Conservation (phyloP, 2,888 invertebrate genomes). For the Apodemia mormo region DNA sequence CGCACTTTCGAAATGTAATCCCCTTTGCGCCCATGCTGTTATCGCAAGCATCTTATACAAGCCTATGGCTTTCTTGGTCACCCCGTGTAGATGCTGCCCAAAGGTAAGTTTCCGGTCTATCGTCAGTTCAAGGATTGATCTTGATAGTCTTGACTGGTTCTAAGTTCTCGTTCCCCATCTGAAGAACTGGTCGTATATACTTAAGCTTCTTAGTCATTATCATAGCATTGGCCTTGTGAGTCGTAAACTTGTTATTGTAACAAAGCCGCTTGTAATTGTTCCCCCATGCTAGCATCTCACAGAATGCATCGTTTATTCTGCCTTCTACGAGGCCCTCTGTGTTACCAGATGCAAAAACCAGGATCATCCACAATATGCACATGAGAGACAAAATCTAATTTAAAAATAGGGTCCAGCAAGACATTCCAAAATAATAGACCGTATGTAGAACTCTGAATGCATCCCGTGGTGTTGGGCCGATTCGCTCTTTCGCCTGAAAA, state of each 20-base stretch:
- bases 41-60: conserved; percentile 23
- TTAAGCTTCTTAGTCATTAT: conserved; percentile 30
- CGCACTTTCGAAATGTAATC: conserved; percentile 16
- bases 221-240: conserved; percentile 31
- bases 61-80: conserved; percentile 20
- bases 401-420: conserved; percentile 9
- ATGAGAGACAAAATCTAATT: background rate
- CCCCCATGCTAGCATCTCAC: conserved; percentile 27
- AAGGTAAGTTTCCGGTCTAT: conserved; percentile 27
- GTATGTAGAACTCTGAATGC: conserved; percentile 33
- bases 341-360: conserved; percentile 20
- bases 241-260: conserved; percentile 24
- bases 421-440: conserved; percentile 36
- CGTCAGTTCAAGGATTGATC: conserved; percentile 22
- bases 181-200: conserved; percentile 23
- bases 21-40: conserved; percentile 25
- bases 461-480: conserved; percentile 25
- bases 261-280: conserved; percentile 21
- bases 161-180: conserved; percentile 16
- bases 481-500: too few relatives aligned
- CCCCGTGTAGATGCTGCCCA: conserved; percentile 11
- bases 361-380: conserved; percentile 36
- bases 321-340: conserved; percentile 8
- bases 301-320: conserved; percentile 18
- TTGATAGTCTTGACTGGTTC: background rate